Conservation (phyloP, 2,113 vertebrate species). For the Gracilinanus agilis region DNA sequence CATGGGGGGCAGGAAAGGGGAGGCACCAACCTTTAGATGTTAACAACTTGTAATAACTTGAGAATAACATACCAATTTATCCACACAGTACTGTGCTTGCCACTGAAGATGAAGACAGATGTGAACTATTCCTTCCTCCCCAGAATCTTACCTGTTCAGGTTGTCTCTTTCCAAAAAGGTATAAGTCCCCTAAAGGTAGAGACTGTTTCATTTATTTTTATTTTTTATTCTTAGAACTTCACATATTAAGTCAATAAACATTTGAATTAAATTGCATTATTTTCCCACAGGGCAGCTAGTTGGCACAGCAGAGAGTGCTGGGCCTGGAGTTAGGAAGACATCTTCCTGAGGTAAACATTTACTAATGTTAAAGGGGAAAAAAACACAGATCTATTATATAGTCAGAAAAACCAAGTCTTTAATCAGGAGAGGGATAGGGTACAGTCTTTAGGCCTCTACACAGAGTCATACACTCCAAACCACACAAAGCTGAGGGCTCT, state of each 20-base stretch:
- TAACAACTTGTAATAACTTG: too few relatives aligned
- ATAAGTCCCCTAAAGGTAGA: neutral
- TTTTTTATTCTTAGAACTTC: neutral
- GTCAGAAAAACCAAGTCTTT: too few relatives aligned
- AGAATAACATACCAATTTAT: too few relatives aligned
- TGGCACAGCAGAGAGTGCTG: neutral
- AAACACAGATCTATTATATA: too few relatives aligned
- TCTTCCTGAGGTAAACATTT: neutral
- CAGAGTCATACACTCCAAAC: too few relatives aligned
- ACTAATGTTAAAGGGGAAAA: too few relatives aligned
- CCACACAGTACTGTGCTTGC: neutral
- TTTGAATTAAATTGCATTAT: neutral
- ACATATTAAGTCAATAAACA: neutral
- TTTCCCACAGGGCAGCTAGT: neutral
- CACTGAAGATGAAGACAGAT: neutral
- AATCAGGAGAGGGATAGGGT: too few relatives aligned
- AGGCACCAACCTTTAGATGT: too few relatives aligned
- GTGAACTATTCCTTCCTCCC: neutral
- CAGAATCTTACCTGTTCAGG: neutral
- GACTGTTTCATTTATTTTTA: neutral
- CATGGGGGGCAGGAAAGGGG: too few relatives aligned
- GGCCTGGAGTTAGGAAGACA: neutral
- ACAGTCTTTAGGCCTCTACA: too few relatives aligned
- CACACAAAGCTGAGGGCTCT: too few relatives aligned
- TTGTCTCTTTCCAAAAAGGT: neutral